These are phyloP conservation scores for Clanis bilineata DNA, from an alignment of 2,888 invertebrate genomes.

Conservation along the genomic window DNA sequence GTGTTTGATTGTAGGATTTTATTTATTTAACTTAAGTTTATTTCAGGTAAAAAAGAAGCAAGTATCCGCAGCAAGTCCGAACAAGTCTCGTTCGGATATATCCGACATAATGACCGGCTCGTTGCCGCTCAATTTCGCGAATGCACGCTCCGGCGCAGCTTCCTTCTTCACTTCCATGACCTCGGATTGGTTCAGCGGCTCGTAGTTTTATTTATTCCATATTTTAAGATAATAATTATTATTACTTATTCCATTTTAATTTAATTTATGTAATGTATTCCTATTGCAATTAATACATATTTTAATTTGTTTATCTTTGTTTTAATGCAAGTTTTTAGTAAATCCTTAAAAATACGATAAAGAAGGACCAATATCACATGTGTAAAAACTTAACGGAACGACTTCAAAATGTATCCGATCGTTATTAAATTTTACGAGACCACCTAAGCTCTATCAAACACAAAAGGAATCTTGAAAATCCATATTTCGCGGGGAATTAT, in stretches of 20 bases:
- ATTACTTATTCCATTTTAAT: too few relatives aligned
- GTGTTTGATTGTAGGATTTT: too few relatives aligned
- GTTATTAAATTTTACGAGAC: too few relatives aligned
- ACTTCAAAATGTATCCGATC: too few relatives aligned
- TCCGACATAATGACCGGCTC: conserved; percentile 69
- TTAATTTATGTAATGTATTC: conserved; percentile 10
- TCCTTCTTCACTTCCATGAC: conserved; percentile 92
- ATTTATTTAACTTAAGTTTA: too few relatives aligned
- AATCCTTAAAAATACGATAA: neutral
- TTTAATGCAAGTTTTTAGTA: neutral
- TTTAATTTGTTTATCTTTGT: neutral
- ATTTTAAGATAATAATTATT: too few relatives aligned
- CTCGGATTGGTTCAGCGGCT: conserved; percentile 89
- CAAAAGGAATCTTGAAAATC: too few relatives aligned
- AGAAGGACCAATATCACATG: neutral
- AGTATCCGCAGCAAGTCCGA: conserved; percentile 55
- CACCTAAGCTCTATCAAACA: too few relatives aligned
- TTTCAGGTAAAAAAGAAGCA: conserved; percentile 75
- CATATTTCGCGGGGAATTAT: too few relatives aligned
- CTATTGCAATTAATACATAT: neutral
- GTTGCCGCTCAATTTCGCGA: conserved; percentile 74
- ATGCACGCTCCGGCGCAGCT: conserved; percentile 88
- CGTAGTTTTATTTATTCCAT: conserved; percentile 29
- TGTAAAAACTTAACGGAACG: too few relatives aligned
- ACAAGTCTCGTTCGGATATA: conserved; percentile 58